Base-by-base conservation (phyloP, 2,888 invertebrate species). In the Rugalucina vietnamica region DNA sequence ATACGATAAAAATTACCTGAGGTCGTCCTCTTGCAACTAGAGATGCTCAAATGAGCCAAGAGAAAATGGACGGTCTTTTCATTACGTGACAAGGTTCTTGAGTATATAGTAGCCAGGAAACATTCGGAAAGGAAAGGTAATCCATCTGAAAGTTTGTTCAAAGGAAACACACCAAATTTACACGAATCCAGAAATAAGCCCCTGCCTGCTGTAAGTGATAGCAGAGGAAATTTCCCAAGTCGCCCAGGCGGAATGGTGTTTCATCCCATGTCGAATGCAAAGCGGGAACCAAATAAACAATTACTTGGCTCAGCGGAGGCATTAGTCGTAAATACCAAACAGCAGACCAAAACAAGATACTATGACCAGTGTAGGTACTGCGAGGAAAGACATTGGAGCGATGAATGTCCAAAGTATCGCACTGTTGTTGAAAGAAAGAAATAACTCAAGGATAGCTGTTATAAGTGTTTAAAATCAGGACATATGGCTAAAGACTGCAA, bases 1-100 rank as follows among this genome's bases (percentile, higher is more conserved):
- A 49, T 77, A 8, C 65, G 29, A 49, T 60, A 69, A 14, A 77
- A 77, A 70, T 69, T 77, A 3, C 77, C 77, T 36, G n/a, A n/a
- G n/a, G n/a, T n/a, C n/a, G n/a, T n/a, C n/a, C n/a, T n/a, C n/a
- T n/a, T n/a, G n/a, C 76, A 76, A 60, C 65, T 76, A 24, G 76
- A 76, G 34, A 76, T 65, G 18, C 76, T 60, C 12, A 60, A 76
- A 4, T 65, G 60, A 65, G 21, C 24, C 21, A 39, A 37, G 27
- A 60, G 36, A 29, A 76, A 76, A 34, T 76, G 76, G 76, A 37
- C 65, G 21, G 69, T 76, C 2, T 3, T 3, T 4, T 21, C n/a
- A 24, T 36, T 76, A 60, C 37, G 27, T 32, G 65, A 60, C 8
- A 34, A 34, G 21, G n/a, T 60, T 27, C 3, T n/a, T 14, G 76